These are phyloP conservation scores for Sarcophaga caerulescens DNA, from an alignment of 2,888 invertebrate genomes.

Conservation along the genomic window DNA sequence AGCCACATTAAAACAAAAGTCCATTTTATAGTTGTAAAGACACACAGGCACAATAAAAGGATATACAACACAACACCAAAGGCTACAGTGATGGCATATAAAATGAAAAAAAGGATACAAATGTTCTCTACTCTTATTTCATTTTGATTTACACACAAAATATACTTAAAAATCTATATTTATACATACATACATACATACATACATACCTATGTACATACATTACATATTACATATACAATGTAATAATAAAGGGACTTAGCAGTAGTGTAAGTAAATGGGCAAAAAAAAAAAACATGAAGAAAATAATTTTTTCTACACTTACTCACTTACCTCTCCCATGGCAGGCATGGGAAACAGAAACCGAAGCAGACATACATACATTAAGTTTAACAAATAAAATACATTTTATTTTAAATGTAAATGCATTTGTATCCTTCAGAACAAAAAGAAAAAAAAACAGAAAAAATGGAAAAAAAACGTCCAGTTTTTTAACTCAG, in stretches of 20 bases:
- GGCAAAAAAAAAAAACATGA: too few species aligned
- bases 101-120: constrained; percentile 11
- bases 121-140: neutral
- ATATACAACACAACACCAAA: constrained; percentile 33
- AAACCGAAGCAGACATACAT: constrained; percentile 24
- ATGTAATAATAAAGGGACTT: too few species aligned
- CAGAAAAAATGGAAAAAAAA: too few species aligned
- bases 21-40: constrained; percentile 45
- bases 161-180: too few species aligned
- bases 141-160: too few species aligned
- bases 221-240: too few species aligned
- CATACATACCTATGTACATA: too few species aligned
- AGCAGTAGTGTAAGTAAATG: too few species aligned
- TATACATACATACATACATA: too few species aligned
- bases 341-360: too few species aligned
- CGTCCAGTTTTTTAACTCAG: constrained; percentile 68
- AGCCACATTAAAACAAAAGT: constrained; percentile 46
- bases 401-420: constrained; percentile 71
- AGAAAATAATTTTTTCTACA: constrained; percentile 12
- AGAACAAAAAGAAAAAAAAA: constrained; percentile 56
- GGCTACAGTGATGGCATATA: constrained; percentile 16
- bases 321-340: too few species aligned
- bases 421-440: constrained; percentile 77
- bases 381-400: constrained; percentile 53
- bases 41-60: neutral